A percentile compares a stretch with the other conserved stretches of the same genome.
These are phyloP conservation scores for Pelodytes ibericus DNA, from an alignment of 2,797 vertebrate species.

Conservation along the genomic window DNA sequence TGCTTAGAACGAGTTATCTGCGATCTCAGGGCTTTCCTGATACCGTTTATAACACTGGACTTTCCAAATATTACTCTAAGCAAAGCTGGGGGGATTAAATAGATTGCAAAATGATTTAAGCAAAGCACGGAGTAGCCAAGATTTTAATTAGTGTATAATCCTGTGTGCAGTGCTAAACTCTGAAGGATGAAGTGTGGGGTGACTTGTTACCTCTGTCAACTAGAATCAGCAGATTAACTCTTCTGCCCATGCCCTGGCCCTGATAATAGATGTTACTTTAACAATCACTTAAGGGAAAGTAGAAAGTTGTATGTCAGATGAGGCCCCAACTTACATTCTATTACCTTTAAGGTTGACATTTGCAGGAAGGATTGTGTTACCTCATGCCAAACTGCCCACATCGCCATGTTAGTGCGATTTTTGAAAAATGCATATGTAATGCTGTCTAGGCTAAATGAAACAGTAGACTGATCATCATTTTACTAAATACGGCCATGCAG, in stretches of 20 bases:
- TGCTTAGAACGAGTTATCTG: slow-evolving; percentile 22
- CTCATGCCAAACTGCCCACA: too few relatives aligned
- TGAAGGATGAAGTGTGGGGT: slow-evolving; percentile 36
- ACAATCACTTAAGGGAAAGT: not conserved
- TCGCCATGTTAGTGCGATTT: too few relatives aligned
- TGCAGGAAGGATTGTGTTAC: too few relatives aligned
- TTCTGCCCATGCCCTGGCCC: not conserved
- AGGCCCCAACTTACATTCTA: too few relatives aligned
- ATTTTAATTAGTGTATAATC: slow-evolving; percentile 57
- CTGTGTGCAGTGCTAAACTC: slow-evolving; percentile 48
- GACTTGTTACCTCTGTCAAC: slow-evolving; percentile 38
- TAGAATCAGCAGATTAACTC: slow-evolving; percentile 31
- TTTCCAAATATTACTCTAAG: slow-evolving; percentile 52
- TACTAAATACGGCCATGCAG: too few relatives aligned
- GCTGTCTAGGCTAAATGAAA: too few relatives aligned
- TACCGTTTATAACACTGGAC: slow-evolving; percentile 52
- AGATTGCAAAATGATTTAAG: slow-evolving; percentile 54
- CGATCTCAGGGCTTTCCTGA: slow-evolving; percentile 31
- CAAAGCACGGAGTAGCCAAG: slow-evolving; percentile 54
- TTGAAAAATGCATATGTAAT: too few relatives aligned
- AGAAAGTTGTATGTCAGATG: not conserved
- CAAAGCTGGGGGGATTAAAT: slow-evolving; percentile 49
- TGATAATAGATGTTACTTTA: not conserved
- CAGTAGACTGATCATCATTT: too few relatives aligned
- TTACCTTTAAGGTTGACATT: too few relatives aligned